Evolutionary conservation across 2,113 vertebrate species (phyloP).

Genomic region (Tauraco erythrolophus): DNA sequence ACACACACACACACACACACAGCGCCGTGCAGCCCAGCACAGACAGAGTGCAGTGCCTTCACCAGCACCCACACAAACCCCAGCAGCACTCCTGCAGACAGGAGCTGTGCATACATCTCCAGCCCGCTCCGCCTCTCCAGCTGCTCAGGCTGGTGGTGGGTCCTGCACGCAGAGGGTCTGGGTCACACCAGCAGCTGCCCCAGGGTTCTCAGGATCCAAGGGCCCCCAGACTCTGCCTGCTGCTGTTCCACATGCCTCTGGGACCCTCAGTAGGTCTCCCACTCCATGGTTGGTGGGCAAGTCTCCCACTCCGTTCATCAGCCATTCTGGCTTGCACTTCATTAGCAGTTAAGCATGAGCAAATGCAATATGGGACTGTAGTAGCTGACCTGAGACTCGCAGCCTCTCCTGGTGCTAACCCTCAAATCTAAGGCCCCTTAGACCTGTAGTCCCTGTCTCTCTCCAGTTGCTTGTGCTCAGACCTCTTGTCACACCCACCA

Average conservation of each 20-base stretch:
- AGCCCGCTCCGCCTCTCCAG: neutral
- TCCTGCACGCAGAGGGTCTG: neutral
- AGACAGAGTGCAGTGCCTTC: neutral
- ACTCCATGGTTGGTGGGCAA: neutral
- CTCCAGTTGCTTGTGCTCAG: neutral
- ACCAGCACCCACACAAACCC: neutral
- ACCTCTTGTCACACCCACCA: accelerated
- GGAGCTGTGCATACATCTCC: neutral
- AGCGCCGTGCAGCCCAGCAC: neutral
- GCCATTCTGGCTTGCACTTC: neutral
- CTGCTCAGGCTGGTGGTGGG: neutral
- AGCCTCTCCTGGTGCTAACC: neutral
- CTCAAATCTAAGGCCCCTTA: neutral
- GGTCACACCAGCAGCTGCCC: neutral
- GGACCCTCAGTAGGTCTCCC: accelerated
- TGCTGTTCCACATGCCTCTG: neutral
- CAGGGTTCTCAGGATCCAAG: no score
- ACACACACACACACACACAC: neutral
- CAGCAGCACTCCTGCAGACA: neutral
- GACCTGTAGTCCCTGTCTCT: neutral
- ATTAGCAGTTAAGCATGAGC: neutral
- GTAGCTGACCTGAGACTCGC: neutral
- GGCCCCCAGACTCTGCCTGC: neutral
- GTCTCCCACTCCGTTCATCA: accelerated
- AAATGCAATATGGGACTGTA: neutral